Percentiles rank a stretch among this genome's conserved stretches.
Conservation (phyloP, 92 coral and sea anemone genomes). For the Zoanthus gigantus region DNA sequence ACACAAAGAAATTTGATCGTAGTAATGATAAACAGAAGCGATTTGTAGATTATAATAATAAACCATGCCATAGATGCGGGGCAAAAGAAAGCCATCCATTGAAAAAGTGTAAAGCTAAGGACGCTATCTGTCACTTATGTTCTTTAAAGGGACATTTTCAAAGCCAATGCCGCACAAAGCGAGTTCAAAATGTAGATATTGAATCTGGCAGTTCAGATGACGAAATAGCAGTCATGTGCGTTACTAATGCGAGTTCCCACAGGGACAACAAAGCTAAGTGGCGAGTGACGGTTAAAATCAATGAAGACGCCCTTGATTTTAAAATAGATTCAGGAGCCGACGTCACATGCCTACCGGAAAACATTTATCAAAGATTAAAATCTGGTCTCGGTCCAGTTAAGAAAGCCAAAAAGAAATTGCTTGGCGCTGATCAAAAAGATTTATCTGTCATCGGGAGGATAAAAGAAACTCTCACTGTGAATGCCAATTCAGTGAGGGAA, state of each 20-base stretch:
- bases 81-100: constrained; percentile 43
- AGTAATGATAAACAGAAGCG: not conserved
- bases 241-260: constrained; percentile 30
- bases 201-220: constrained; percentile 37
- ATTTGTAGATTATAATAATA: constrained; percentile 22
- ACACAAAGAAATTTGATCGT: not conserved
- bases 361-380: constrained; percentile 22
- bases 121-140: constrained; percentile 49
- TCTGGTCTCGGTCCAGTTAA: constrained; percentile 33
- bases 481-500: constrained; percentile 22
- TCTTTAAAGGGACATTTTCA: constrained; percentile 44
- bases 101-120: constrained; percentile 54
- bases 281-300: constrained; percentile 36
- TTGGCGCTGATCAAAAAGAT: constrained; percentile 46
- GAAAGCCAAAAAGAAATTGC: constrained; percentile 33
- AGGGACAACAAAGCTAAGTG: constrained; percentile 32
- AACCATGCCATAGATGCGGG: constrained; percentile 34
- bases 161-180: constrained; percentile 37
- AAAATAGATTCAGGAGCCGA: constrained; percentile 63
- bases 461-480: constrained; percentile 17
- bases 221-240: not conserved
- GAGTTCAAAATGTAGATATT: constrained; percentile 21
- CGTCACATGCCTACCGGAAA: constrained; percentile 50
- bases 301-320: constrained; percentile 14
- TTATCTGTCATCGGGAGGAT: constrained; percentile 27